Evolutionary conservation across 2,797 vertebrate species (phyloP).

Genomic region (Rousettus madagascariensis): DNA sequence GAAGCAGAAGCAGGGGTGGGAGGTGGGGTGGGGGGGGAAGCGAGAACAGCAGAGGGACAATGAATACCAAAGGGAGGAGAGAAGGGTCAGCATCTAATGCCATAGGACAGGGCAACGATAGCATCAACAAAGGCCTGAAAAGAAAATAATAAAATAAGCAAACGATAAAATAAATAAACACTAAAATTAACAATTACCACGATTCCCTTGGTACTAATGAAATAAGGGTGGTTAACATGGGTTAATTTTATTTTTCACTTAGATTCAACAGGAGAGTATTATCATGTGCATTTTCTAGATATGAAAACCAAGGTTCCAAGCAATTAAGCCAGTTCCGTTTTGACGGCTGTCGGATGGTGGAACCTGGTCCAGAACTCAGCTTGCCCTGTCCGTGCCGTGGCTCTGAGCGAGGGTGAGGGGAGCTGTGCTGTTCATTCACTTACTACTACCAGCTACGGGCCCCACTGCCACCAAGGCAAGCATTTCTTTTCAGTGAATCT

Average conservation of each 20-base stretch:
- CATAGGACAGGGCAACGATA: not conserved
- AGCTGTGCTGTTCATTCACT: not conserved
- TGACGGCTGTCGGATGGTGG: fast-evolving
- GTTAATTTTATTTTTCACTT: not conserved
- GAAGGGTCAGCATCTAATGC: not conserved
- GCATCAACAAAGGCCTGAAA: not conserved
- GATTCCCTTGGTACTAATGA: not conserved
- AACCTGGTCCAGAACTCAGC: too few species aligned
- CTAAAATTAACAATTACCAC: not conserved
- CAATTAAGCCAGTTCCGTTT: not conserved
- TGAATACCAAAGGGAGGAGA: not conserved
- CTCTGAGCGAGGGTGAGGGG: fast-evolving
- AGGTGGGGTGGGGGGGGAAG: not conserved
- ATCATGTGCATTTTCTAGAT: not conserved
- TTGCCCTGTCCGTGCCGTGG: fast-evolving
- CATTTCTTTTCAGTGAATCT: not conserved
- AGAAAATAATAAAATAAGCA: not conserved
- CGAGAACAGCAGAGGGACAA: not conserved
- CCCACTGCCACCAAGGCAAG: not conserved
- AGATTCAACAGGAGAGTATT: not conserved
- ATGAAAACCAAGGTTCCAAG: not conserved
- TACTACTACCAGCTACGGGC: fast-evolving
- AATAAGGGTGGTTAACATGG: fast-evolving
- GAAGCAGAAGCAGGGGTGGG: not conserved
- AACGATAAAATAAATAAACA: not conserved